A percentile compares a stretch with the other conserved stretches of the same genome.
Evolutionary conservation across 2,797 vertebrate genomes (phyloP).

Genomic region (Hydrocynus forskahlii): DNA sequence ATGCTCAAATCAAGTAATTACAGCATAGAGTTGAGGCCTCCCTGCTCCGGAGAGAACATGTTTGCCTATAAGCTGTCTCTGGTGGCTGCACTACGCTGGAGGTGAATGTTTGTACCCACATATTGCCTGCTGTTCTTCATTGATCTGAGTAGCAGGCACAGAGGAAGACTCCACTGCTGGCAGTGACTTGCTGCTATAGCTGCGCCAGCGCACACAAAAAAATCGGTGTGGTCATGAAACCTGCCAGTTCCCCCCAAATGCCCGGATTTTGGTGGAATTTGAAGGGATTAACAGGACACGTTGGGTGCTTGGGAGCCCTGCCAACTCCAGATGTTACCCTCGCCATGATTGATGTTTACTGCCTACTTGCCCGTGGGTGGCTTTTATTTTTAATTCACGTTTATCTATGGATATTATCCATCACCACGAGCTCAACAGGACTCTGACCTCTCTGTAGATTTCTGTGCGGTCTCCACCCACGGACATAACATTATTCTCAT

Average conservation of each 20-base stretch:
- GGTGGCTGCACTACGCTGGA: slow-evolving; percentile 31
- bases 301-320: slow-evolving; percentile 57
- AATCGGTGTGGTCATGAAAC: slow-evolving; percentile 64
- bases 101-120: slow-evolving; percentile 43
- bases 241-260: slow-evolving; percentile 71
- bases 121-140: slow-evolving; percentile 37
- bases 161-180: slow-evolving; percentile 36
- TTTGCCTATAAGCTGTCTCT: slow-evolving; percentile 30
- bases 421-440: slow-evolving; percentile 40
- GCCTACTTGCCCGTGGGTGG: slow-evolving; percentile 47
- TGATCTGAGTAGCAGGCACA: slow-evolving; percentile 59
- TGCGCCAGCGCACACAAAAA: slow-evolving; percentile 45
- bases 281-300: slow-evolving; percentile 71
- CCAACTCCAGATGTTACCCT: slow-evolving; percentile 70
- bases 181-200: slow-evolving; percentile 51
- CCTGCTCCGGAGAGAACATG: slow-evolving; percentile 24
- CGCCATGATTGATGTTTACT: slow-evolving; percentile 66
- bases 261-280: slow-evolving; percentile 70
- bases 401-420: slow-evolving; percentile 50
- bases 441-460: slow-evolving; percentile 1
- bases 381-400: slow-evolving; percentile 55
- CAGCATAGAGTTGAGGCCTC: slow-evolving; percentile 4
- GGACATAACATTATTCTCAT: neutral
- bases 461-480: neutral
- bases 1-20: slow-evolving; percentile 63